These are phyloP conservation scores for Philhelius pedissequus DNA, from an alignment of 2,888 invertebrate species.

Conservation along the genomic window DNA sequence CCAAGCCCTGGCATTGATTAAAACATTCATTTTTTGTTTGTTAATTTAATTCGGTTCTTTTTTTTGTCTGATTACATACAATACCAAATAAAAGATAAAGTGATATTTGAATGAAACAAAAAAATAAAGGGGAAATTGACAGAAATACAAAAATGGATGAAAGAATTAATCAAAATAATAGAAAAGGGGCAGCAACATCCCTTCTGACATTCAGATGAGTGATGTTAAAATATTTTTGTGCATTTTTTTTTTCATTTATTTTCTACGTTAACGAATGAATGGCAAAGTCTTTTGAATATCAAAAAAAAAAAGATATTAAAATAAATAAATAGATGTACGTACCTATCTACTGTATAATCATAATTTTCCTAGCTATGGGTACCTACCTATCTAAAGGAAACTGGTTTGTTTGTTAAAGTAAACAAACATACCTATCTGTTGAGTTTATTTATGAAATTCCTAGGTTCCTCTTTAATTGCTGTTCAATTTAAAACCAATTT, in stretches of 20 bases:
- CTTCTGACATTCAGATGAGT: slow-evolving; percentile 12
- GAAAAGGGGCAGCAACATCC: slow-evolving; percentile 32
- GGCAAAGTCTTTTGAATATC: neutral
- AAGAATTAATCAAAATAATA: slow-evolving; percentile 45
- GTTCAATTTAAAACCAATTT: neutral
- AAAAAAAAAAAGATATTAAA: neutral
- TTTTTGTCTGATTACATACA: slow-evolving; percentile 50
- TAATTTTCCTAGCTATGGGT: too few species aligned
- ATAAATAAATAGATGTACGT: neutral
- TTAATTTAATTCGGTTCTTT: neutral
- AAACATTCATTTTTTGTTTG: slow-evolving; percentile 7
- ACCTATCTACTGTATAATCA: neutral
- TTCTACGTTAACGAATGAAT: neutral
- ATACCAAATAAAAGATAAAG: slow-evolving; percentile 34
- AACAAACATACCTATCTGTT: neutral
- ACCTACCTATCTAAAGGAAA: neutral
- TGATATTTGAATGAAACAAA: slow-evolving; percentile 28
- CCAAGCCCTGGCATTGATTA: slow-evolving; percentile 61
- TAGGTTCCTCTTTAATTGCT: neutral
- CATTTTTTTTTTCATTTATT: neutral
- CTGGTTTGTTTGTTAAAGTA: neutral
- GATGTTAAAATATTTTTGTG: neutral
- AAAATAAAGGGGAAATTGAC: slow-evolving; percentile 2
- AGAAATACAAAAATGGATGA: slow-evolving; percentile 1
- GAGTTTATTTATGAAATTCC: neutral